phyloP scores from a whole-genome alignment of 35 echinoderm and acorn worm genomes.

The Apostichopus californicus region DNA sequence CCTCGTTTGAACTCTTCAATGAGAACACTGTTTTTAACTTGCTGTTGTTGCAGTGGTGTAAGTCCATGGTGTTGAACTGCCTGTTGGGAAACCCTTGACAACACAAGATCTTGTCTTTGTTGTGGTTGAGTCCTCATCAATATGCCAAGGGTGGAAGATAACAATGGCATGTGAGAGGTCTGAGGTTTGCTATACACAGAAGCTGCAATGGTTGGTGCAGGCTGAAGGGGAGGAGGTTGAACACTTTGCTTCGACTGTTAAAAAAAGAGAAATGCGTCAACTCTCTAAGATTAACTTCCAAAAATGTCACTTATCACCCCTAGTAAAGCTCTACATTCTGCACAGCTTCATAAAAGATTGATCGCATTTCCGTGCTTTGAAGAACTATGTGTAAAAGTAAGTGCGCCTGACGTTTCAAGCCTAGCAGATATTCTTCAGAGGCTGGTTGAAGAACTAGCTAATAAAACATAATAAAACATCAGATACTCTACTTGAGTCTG shows the following conservation, averaged over 20 bases:
- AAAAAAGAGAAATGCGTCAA: not conserved
- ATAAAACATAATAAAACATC: too few relatives aligned
- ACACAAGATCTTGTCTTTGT: constrained; percentile 21
- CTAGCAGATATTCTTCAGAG: too few relatives aligned
- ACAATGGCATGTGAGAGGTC: not conserved
- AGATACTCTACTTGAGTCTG: too few relatives aligned
- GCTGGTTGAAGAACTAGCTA: too few relatives aligned
- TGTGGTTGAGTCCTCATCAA: not conserved
- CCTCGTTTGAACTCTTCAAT: constrained; percentile 20
- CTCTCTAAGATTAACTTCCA: too few relatives aligned
- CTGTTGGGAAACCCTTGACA: constrained; percentile 20
- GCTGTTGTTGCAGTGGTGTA: constrained; percentile 19
- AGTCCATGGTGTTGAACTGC: constrained; percentile 19
- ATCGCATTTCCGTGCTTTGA: too few relatives aligned
- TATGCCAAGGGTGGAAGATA: constrained; percentile 9
- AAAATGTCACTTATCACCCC: too few relatives aligned
- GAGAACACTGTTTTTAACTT: not conserved
- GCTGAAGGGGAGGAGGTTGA: constrained; percentile 5
- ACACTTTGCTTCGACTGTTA: not conserved
- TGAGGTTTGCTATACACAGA: constrained; percentile 16
- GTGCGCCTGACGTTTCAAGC: too few relatives aligned
- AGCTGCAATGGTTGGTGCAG: constrained; percentile 22
- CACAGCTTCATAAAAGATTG: too few relatives aligned
- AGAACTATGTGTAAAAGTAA: too few relatives aligned
- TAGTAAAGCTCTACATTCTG: too few relatives aligned